Base-by-base conservation (phyloP, 2,113 vertebrate genomes). In the Varanus komodoensis region DNA sequence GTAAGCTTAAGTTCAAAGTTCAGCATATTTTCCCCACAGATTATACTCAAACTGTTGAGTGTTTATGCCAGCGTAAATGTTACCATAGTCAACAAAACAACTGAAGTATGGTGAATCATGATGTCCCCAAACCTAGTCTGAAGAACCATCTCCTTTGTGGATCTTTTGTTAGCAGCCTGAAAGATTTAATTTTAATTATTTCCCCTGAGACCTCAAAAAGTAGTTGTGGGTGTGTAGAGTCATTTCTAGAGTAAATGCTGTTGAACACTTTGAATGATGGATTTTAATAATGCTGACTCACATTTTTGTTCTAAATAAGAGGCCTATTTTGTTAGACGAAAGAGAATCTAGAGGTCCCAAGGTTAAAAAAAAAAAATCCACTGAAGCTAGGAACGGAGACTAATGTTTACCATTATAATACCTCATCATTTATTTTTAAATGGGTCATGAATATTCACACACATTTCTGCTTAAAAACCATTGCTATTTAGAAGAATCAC, bases 281-380 rank as follows among this genome's bases (percentile, higher is more conserved):
- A 93, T 93, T 92, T 95, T 95, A 95, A 96, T 97, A 97, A 95
- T 97, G 97, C 97, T 95, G 94, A 98, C 97, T 98, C 97, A 98
- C 96, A 98, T 97, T 97, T 97, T 97, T 94, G 87, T 94, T 97
- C 95, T 97, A 97, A 97, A 97, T 96, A 96, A 97, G 97, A 96
- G 92, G 94, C 79, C 91, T 94, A 94, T 91, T 95, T 89, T 96
- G 89, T 95, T 95, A 96, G 92, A 95, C 96, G 96, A 94, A 96
- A 92, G 92, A 97, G 96, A 97, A 97, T 97, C 96, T 97, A 96
- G 95, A 97, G 97, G 97, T 97, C 96, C 95, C 95, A 95, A 95
- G 96, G 93, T 44, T 90, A 38, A 27, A 61, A 95, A 97, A 93
- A 93, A 85, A 87, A 93, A 92, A 96, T 96, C 95, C 96, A 96